Percentiles rank a stretch among this genome's conserved stretches.
Evolutionary conservation across 2,888 invertebrate species (phyloP).

Genomic region (Troilus luridus): DNA sequence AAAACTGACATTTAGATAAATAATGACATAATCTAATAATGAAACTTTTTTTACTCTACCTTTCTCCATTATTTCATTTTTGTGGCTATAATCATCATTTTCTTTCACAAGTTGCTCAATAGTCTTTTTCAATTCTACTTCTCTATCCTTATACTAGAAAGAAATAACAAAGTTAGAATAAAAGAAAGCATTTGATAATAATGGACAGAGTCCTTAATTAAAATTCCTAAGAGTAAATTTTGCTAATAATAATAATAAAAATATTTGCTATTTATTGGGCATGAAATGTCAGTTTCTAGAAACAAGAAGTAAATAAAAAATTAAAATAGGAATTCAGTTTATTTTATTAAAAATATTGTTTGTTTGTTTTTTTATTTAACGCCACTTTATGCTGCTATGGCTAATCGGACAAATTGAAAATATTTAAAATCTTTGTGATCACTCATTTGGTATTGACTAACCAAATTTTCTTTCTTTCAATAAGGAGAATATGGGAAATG

Average conservation of each 20-base stretch:
- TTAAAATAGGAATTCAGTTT: too few species aligned
- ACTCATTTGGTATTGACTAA: too few species aligned
- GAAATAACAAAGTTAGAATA: constrained; percentile 44
- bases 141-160: constrained; percentile 79
- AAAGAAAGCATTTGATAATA: constrained; percentile 35
- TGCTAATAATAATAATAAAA: too few species aligned
- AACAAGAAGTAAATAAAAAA: too few species aligned
- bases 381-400: too few species aligned
- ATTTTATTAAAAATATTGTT: too few species aligned
- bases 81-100: constrained; percentile 85
- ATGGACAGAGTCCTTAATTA: not conserved
- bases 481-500: too few species aligned
- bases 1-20: not conserved
- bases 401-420: too few species aligned
- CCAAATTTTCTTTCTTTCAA: too few species aligned
- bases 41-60: constrained; percentile 69
- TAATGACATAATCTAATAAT: not conserved
- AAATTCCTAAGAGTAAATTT: not conserved
- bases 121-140: constrained; percentile 79
- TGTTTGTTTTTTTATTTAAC: too few species aligned
- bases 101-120: constrained; percentile 79
- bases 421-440: too few species aligned
- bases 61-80: constrained; percentile 84
- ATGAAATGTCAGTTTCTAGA: too few species aligned
- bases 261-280: not conserved